Evolutionary conservation across 2,888 invertebrate species (phyloP), one percentile per base, ranked within the genome.

Genomic region (Argyra leucocephala): DNA sequence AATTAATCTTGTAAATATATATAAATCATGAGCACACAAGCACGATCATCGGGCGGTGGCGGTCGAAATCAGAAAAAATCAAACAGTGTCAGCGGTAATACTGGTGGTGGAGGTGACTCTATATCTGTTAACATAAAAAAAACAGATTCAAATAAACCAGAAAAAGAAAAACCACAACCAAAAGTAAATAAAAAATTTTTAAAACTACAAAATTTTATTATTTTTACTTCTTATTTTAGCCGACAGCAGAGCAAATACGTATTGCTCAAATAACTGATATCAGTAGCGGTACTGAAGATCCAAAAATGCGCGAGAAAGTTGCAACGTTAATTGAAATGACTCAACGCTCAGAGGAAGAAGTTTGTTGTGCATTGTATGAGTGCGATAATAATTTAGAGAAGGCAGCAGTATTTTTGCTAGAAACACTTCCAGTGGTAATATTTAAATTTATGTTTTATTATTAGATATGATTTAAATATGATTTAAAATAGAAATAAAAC

Each of bases 291-390:
- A 80, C 83, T 76, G 81, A 86, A 80, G 81, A 83, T 74, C 83
- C 83, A 67, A 84, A 84, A 75, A 85, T 85, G 77, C 83, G 84
- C 73, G 83, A 83, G 80, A 85, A 85, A 82, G 90, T 95, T 70
- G 85, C 86, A 74, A 87, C 89, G 81, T 84, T 95, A 69, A 90
- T 94, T 85, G 95, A 95, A 78, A 87, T 93, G 84, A 95, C 96
- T 65, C 87, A 90, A 73, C 88, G 90, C 75, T 86, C 91, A 64
- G 91, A 93, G 77, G 95, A 95, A 78, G 93, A 93, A 80, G 94
- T 92, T 65, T 90, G 91, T 75, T 89, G 93, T 77, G 96, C 95
- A 67, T 85, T 97, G 66, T 91, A 95, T 78, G 96, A 96, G 83
- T 90, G 91, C 75, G 93, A 95, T 81, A 88, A 92, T 78, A 94